Evolutionary conservation across 2,888 invertebrate species (phyloP), one percentile per base, ranked within the genome.

Genomic region (Hyposoter dolosus): DNA sequence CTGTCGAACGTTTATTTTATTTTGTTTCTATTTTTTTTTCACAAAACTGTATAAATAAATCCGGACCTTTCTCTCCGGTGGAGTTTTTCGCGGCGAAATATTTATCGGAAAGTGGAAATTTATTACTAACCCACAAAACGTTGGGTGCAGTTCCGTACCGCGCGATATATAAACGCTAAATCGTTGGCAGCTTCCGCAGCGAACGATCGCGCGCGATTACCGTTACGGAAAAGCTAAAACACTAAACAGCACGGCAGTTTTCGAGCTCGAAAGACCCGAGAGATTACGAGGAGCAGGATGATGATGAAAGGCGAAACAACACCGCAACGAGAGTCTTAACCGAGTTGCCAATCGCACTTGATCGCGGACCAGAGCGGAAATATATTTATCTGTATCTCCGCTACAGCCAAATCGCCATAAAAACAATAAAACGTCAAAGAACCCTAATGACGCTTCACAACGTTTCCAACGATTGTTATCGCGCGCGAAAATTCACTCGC

Each of bases 201-300:
- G n/a, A 53, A 43, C 35, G 65, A 63, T 80, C 69, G 80, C 5
- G 5, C 35, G 35, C 35, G 35, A 84, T 81, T 69, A 75, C 80
- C 53, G 75, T 84, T 84, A 81, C 65, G 56, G 45, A 84, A 76
- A 81, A 77, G 65, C 65, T 65, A 43, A 53, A 80, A 80, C 69
- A 32, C 66, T 63, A 32, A 32, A 77, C 80, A 50, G 32, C 65
- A 28, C 56, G 35, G 35, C 56, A 4, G 35, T 19, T 40, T 6
- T 63, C 40, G 72, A 72, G 78, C 68, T 53, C 66, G n/a, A 43
- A 53, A 40, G 69, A 71, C 50, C 45, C 17, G 80, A 45, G 66
- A 45, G 71, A 81, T 60, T 60, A 60, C 28, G 60, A 60, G 60
- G 60, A 60, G 60, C 28, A 28, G 28, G 1, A 28, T 63, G 40